Conservation (phyloP, 2,797 vertebrate genomes). For the Acanthornis magna region DNA sequence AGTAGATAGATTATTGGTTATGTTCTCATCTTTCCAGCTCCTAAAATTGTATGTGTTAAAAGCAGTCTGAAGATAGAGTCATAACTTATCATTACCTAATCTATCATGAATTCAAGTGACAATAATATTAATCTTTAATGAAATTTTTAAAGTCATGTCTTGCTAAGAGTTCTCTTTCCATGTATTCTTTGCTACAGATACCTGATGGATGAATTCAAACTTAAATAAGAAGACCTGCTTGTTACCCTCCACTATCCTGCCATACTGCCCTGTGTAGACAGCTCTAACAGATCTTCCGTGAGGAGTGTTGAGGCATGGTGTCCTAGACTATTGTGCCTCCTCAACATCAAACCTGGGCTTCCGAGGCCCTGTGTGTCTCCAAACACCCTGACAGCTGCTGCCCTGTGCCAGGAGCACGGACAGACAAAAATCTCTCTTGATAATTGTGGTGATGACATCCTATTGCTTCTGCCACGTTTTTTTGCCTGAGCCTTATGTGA, state of each 20-base stretch:
- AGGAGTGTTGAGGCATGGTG: background rate
- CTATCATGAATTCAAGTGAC: background rate
- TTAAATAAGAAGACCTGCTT: background rate
- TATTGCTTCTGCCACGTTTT: background rate
- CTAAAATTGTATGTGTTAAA: background rate
- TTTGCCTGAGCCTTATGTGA: background rate
- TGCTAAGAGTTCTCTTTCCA: background rate
- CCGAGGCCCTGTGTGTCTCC: background rate
- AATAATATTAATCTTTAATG: background rate
- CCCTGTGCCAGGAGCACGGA: background rate
- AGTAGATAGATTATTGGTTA: background rate
- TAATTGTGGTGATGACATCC: background rate
- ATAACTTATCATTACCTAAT: background rate
- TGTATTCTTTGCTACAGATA: background rate
- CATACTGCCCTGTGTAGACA: background rate
- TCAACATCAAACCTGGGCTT: background rate
- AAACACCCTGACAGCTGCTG: background rate
- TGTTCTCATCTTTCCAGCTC: background rate
- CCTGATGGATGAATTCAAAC: background rate
- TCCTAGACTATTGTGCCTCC: fast-evolving
- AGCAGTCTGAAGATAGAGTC: background rate
- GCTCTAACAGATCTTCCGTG: background rate
- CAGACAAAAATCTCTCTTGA: background rate
- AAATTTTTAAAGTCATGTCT: background rate
- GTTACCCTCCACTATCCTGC: background rate